Percentiles rank a stretch among this genome's conserved stretches.
Conservation (phyloP, 2,888 invertebrate genomes). For the Diarsia brunnea region DNA sequence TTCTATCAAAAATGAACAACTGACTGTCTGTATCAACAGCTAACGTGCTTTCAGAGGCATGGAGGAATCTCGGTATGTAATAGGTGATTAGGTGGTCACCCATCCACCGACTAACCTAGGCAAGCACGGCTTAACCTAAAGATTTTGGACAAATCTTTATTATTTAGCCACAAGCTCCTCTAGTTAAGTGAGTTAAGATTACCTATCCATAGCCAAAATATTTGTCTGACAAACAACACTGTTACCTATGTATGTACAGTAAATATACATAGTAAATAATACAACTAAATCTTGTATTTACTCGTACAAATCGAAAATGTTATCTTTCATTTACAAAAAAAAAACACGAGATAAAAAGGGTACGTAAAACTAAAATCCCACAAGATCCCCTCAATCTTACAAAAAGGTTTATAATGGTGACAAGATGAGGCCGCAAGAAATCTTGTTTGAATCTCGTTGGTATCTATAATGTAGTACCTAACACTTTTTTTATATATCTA, state of each 20-base stretch:
- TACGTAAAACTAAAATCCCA: slow-evolving; percentile 13
- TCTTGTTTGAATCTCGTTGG: slow-evolving; percentile 6
- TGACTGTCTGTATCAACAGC: too few relatives aligned
- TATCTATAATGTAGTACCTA: neutral
- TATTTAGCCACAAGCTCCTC: too few relatives aligned
- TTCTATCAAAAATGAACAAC: too few relatives aligned
- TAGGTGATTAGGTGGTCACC: too few relatives aligned
- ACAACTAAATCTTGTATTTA: neutral
- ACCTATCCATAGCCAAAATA: neutral
- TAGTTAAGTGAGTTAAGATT: neutral
- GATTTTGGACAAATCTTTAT: too few relatives aligned
- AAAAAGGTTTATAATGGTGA: slow-evolving; percentile 30
- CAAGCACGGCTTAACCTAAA: too few relatives aligned
- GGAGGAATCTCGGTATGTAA: too few relatives aligned
- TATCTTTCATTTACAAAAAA: neutral
- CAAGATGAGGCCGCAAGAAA: slow-evolving; percentile 27
- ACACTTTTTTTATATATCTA: neutral
- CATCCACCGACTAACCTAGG: too few relatives aligned
- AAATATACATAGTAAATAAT: neutral
- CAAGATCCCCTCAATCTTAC: slow-evolving; percentile 25
- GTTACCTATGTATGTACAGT: neutral
- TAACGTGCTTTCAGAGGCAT: too few relatives aligned
- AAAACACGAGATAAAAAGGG: neutral
- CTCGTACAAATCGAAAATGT: neutral
- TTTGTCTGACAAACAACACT: neutral